Evolutionary conservation across 2,888 invertebrate species (phyloP), one percentile per base, ranked within the genome.

Genomic region (Norana najaformis): DNA sequence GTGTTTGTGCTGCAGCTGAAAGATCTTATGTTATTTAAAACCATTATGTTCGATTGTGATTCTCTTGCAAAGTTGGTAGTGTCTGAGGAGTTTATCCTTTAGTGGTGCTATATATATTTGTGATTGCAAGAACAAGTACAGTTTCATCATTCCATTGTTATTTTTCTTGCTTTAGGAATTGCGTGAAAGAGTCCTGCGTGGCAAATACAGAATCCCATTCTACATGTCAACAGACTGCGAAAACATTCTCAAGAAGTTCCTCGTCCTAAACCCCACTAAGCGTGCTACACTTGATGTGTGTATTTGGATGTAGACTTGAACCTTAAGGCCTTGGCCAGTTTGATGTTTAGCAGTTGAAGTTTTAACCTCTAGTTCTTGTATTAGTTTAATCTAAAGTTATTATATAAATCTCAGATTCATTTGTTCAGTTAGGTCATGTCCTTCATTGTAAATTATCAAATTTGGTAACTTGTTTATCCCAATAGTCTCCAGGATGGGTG

Each of bases 191-290:
- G 99, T 99, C 93, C 96, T 99, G 93, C 96, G 99, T 93, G 99
- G 99, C 93, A 99, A 99, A 96, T 99, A 99, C 96, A 97, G 99
- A 95, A 99, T 99, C 96, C 99, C 99, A 91, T 99, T 99, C 96
- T 99, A 99, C 96, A 99, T 99, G 99, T 99, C 99, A 92, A 99
- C 99, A 93, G 99, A 99, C 96, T 99, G 99, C 96, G 99, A 99
- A 96, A 98, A 98, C 96, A 96, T 99, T 93, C 96, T 99, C 94
- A 99, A 99, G 96, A 99, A 99, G 96, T 99, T 99, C 96, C 96
- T 99, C 94, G 99, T 99, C 94, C 96, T 99, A 95, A 99, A 99
- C 96, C 99, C 99, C 93, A 97, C 97, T n/a, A 89, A 89, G 39
- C 47, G 90, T 41, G 90, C 90, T n/a, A 89, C 88, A 16, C 90